Percentiles rank a stretch among this genome's conserved stretches.
phyloP scores from a whole-genome alignment of 2,797 vertebrate genomes.

The Pangasius djambal region DNA sequence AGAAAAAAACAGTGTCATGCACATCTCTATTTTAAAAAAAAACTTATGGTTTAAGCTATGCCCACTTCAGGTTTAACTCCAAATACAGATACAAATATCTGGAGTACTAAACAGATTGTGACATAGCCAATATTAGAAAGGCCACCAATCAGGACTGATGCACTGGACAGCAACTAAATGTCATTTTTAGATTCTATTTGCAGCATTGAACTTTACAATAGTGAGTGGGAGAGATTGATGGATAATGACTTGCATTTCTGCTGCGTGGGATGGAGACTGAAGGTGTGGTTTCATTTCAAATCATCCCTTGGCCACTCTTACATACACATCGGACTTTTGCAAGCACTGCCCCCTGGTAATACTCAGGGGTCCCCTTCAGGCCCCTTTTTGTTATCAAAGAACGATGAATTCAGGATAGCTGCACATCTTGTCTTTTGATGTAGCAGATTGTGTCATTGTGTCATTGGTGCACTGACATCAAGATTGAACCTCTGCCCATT shows the following conservation, averaged over 20 bases:
- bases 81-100: background rate
- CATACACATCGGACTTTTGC: background rate
- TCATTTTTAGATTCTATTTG: conserved; percentile 36
- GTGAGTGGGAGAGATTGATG: conserved; percentile 39
- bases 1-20: background rate
- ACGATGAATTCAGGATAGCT: conserved; percentile 21
- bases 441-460: background rate
- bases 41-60: background rate
- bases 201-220: conserved; percentile 30
- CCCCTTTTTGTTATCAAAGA: conserved; percentile 46
- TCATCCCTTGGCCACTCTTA: background rate
- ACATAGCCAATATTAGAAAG: conserved; percentile 7
- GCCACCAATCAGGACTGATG: conserved; percentile 41
- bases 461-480: conserved; percentile 15
- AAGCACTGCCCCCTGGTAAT: conserved; percentile 11
- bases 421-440: conserved; percentile 40
- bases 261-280: background rate
- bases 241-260: conserved; percentile 44
- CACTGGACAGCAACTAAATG: conserved; percentile 30
- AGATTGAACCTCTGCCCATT: conserved; percentile 24
- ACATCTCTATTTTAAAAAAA: background rate
- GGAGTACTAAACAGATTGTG: background rate
- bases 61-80: background rate
- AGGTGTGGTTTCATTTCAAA: background rate
- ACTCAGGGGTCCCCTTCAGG: conserved; percentile 4